Evolutionary conservation across 2,888 invertebrate species (phyloP).

Genomic region (Athalia circularis): DNA sequence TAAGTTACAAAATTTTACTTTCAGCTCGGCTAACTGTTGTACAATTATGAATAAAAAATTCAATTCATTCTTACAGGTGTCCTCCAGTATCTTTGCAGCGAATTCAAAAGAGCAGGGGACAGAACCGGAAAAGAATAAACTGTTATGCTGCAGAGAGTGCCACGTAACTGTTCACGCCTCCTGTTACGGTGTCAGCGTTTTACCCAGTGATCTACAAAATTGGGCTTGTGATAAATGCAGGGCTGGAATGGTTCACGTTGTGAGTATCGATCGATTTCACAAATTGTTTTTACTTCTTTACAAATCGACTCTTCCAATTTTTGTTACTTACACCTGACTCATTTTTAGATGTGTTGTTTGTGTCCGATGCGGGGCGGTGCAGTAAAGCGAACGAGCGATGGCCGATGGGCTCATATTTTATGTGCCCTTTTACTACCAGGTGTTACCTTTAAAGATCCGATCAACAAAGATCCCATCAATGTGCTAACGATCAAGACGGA

Average conservation of each 20-base stretch:
- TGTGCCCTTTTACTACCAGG: constrained; percentile 82
- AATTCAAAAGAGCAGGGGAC: constrained; percentile 69
- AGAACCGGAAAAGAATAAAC: constrained; percentile 69
- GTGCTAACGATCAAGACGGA: constrained; percentile 64
- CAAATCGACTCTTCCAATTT: background rate
- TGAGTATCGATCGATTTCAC: constrained; percentile 56
- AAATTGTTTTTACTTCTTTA: constrained; percentile 8
- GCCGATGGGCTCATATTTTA: constrained; percentile 81
- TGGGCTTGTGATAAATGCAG: constrained; percentile 75
- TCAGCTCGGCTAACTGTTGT: background rate
- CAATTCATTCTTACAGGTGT: constrained; percentile 58
- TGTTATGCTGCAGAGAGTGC: constrained; percentile 77
- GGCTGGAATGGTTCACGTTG: constrained; percentile 67
- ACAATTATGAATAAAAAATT: background rate
- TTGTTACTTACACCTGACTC: background rate
- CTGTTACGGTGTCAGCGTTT: constrained; percentile 73
- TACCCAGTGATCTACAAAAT: constrained; percentile 66
- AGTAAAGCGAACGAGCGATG: constrained; percentile 79
- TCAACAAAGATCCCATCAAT: constrained; percentile 71
- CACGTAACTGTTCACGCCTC: constrained; percentile 78
- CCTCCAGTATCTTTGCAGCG: constrained; percentile 68
- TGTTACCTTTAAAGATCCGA: constrained; percentile 76
- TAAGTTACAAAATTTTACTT: constrained; percentile 51
- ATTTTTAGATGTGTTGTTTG: constrained; percentile 75
- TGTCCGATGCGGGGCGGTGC: constrained; percentile 80